Base-by-base conservation (phyloP, 2,113 vertebrate species). In the Protobothrops flavoviridis region DNA sequence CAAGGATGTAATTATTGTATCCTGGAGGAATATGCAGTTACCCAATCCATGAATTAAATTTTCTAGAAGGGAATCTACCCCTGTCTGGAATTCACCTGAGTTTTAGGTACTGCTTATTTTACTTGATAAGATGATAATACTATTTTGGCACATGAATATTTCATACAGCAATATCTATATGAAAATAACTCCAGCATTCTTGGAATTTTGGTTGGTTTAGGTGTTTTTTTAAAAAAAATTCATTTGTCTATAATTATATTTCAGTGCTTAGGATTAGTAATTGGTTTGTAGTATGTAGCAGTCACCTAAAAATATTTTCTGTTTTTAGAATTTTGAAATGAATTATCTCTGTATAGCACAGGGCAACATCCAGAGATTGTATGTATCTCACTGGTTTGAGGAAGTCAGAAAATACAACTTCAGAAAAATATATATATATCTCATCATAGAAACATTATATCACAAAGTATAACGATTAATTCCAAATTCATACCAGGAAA, bases 21-120 rank as follows among this genome's bases (percentile, higher is more conserved):
- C 85, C 96, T 92, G 91, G 33, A 52, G 90, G 90, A 96, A 69
- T 92, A 89, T n/a, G 91, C 64, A 91, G 59, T 94, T 96, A 96
- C 95, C 50, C 90, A 87, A 21, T 93, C 43, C 92, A 95, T 96
- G 94, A 91, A 86, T 90, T 45, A 91, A 90, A 94, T 61, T 94
- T 74, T 95, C 24, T 90, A 0, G 45, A n/a, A 94, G 95, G 94
- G 94, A 89, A 90, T 93, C 48, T 93, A 96, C 74, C 94, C 94
- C 92, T 48, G 87, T 91, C 10, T 86, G 90, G 69, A 90, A 59
- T 11, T 91, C 10, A 0, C 33, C 29, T 55, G 45, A 4, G 85
- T 45, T 86, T 56, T 53, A 24, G 94, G 94, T 61, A 88, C 94
- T 39, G 57, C 93, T 57, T 94, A 95, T 93, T 92, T 95, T 69